Percentiles rank a stretch among this genome's conserved stretches.
Conservation (phyloP, 2,888 invertebrate species). For the Margaritifera margaritifera region DNA sequence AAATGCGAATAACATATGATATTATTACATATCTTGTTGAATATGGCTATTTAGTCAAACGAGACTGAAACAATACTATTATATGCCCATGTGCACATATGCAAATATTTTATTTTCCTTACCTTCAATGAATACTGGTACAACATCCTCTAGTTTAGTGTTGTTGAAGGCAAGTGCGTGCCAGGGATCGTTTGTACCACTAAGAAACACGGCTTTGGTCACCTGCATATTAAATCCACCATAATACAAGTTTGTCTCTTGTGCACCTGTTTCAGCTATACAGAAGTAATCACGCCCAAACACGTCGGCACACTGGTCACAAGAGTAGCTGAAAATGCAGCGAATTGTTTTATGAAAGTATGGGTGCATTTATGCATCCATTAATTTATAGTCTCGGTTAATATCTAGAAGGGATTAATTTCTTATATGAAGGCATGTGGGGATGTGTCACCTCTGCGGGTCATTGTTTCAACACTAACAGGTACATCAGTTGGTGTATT, state of each 20-base stretch:
- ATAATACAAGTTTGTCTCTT: slow-evolving; percentile 82
- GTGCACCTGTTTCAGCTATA: slow-evolving; percentile 78
- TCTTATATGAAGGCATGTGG: no score
- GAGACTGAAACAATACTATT: no score
- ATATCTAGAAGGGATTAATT: no score
- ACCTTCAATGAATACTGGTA: slow-evolving; percentile 70
- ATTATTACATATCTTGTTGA: no score
- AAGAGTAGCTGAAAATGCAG: slow-evolving; percentile 75
- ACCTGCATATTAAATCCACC: slow-evolving; percentile 83
- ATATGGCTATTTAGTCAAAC: no score
- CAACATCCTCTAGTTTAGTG: slow-evolving; percentile 54
- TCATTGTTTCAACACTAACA: no score
- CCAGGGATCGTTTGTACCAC: slow-evolving; percentile 85
- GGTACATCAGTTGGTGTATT: no score
- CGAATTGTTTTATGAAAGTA: no score
- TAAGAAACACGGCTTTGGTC: slow-evolving; percentile 85
- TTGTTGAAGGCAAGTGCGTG: slow-evolving; percentile 71
- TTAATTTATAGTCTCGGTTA: no score
- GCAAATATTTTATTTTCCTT: slow-evolving; percentile 1
- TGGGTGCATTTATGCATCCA: no score
- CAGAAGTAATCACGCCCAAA: slow-evolving; percentile 79
- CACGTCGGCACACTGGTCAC: slow-evolving; percentile 86
- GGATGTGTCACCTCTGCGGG: no score
- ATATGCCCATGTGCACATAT: background rate
- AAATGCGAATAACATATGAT: no score